A percentile compares a stretch with the other conserved stretches of the same genome.
Evolutionary conservation across 2,888 invertebrate genomes (phyloP).

Genomic region (Phorcus lineatus): DNA sequence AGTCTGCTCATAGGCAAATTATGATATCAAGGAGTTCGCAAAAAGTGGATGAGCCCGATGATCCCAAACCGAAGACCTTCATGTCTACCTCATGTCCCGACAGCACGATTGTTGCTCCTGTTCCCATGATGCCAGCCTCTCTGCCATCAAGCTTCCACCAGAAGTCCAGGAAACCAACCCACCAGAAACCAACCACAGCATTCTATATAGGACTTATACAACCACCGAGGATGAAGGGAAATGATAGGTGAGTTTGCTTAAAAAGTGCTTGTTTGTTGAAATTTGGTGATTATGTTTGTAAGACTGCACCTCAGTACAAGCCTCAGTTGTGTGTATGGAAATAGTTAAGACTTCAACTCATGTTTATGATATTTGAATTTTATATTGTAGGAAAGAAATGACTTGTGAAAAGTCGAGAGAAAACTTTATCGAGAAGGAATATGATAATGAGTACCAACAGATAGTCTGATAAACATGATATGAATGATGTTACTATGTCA

Average conservation of each 20-base stretch:
- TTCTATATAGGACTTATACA: neutral
- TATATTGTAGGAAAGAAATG: no score
- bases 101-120: constrained; percentile 67
- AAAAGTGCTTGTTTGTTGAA: neutral
- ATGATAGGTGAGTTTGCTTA: neutral
- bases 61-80: constrained; percentile 73
- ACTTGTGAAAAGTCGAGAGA: no score
- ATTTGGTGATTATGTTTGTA: neutral
- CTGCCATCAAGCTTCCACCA: constrained; percentile 68
- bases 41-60: constrained; percentile 31
- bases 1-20: constrained; percentile 88
- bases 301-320: neutral
- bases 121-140: constrained; percentile 78
- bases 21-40: constrained; percentile 77
- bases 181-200: neutral
- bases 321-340: no score
- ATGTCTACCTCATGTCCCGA: constrained; percentile 88
- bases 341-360: no score
- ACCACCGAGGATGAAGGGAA: neutral
- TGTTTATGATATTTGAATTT: no score
- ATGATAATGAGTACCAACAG: no score
- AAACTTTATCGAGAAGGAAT: no score
- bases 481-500: no score
- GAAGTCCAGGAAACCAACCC: constrained; percentile 19
- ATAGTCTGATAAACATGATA: no score